These are phyloP conservation scores for Rhizomys pruinosus DNA, from an alignment of 2,113 vertebrate species.

Conservation along the genomic window DNA sequence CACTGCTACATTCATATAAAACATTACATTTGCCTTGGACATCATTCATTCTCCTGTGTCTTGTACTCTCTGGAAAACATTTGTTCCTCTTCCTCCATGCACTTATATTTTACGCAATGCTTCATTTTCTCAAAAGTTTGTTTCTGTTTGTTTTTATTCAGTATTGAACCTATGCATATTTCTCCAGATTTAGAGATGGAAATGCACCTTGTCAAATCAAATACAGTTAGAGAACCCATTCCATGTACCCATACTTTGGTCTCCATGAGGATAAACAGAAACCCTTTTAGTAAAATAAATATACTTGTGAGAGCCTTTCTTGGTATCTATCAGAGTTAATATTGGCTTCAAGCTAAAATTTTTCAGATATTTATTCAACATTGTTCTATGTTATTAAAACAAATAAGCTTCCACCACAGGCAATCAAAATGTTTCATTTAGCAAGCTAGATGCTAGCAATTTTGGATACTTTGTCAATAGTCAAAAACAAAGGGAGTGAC, in stretches of 20 bases:
- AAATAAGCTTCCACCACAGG: background rate
- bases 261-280: background rate
- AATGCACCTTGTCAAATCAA: background rate
- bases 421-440: background rate
- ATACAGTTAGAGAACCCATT: background rate
- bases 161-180: background rate
- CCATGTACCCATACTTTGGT: background rate
- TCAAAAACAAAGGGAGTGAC: conserved; percentile 44
- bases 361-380: background rate
- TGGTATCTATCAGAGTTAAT: background rate
- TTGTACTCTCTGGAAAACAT: background rate
- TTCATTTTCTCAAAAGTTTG: background rate
- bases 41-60: background rate
- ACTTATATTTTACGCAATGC: background rate
- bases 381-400: background rate
- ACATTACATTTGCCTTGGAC: too few species aligned
- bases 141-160: background rate
- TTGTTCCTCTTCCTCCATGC: background rate
- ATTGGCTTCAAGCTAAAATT: background rate
- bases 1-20: background rate
- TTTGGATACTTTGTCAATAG: conserved; percentile 21
- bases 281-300: background rate
- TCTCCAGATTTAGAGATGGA: background rate
- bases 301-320: background rate
- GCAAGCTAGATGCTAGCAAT: background rate